A percentile compares a stretch with the other conserved stretches of the same genome.
Conservation (phyloP, 1,140 invertebrate species). For the Drosophila repletoides region DNA sequence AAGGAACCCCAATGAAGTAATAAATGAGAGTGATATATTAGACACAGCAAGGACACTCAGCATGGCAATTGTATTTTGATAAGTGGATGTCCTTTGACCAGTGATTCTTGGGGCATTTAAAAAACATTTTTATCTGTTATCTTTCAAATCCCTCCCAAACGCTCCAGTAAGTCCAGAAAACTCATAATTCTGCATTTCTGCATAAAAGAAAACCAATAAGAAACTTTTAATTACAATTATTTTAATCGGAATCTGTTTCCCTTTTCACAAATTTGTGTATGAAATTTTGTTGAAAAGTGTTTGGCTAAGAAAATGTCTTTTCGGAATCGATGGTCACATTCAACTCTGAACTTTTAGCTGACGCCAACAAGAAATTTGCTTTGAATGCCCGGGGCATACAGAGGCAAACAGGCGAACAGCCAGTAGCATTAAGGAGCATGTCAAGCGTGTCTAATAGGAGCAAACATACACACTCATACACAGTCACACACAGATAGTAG, state of each 20-base stretch:
- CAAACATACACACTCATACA: constrained; percentile 8
- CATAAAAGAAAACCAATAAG: too few relatives aligned
- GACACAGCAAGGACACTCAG: too few relatives aligned
- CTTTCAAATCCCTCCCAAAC: too few relatives aligned
- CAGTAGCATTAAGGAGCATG: constrained; percentile 40
- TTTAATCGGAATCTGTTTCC: not conserved
- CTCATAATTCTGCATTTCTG: too few relatives aligned
- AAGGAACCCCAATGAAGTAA: too few relatives aligned
- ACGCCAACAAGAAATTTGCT: constrained; percentile 44
- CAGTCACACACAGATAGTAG: not conserved
- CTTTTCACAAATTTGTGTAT: not conserved
- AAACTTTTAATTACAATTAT: too few relatives aligned
- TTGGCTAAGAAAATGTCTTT: constrained; percentile 23
- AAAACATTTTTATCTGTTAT: too few relatives aligned
- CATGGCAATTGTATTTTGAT: too few relatives aligned
- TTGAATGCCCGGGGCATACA: constrained; percentile 1
- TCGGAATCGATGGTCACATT: constrained; percentile 59
- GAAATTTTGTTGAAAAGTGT: constrained; percentile 2
- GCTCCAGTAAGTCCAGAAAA: too few relatives aligned
- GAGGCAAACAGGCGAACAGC: constrained; percentile 1
- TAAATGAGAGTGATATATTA: too few relatives aligned
- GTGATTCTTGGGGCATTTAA: too few relatives aligned
- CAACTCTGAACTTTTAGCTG: constrained; percentile 72
- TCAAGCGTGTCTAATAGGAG: constrained; percentile 64
- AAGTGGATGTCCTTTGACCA: too few relatives aligned